A percentile compares a stretch with the other conserved stretches of the same genome.
Evolutionary conservation across 2,113 vertebrate species (phyloP).

Genomic region (Macquaria australasica): DNA sequence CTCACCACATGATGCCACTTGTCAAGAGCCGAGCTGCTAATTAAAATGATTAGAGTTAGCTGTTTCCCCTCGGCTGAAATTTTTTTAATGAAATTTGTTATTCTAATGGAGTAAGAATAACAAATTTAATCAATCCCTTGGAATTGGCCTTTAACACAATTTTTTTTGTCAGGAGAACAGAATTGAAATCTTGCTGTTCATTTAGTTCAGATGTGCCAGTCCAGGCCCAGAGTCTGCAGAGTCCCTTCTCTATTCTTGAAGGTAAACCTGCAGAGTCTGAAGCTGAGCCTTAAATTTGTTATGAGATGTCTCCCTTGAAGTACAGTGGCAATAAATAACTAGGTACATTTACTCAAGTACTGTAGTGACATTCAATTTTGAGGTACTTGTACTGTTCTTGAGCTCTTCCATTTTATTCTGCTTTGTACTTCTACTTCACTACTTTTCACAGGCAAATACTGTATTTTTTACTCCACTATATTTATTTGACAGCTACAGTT

Average conservation of each 20-base stretch:
- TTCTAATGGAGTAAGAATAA: constrained; percentile 63
- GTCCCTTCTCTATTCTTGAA: background rate
- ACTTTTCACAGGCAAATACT: background rate
- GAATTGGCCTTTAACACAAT: constrained; percentile 44
- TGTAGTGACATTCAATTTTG: background rate
- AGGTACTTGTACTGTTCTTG: background rate
- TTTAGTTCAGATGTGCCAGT: background rate
- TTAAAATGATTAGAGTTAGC: constrained; percentile 71
- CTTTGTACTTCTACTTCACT: background rate
- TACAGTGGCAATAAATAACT: background rate
- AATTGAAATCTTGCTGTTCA: constrained; percentile 19
- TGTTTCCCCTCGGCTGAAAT: constrained; percentile 25
- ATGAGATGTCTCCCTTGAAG: background rate
- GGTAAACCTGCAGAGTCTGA: background rate
- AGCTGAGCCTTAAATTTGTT: background rate
- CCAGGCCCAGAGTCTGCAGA: background rate
- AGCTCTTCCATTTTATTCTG: background rate
- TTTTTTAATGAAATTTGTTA: constrained; percentile 73
- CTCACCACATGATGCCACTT: constrained; percentile 26
- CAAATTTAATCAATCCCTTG: constrained; percentile 56
- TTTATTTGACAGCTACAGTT: background rate
- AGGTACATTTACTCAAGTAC: background rate
- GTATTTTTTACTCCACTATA: background rate
- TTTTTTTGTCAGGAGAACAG: constrained; percentile 22
- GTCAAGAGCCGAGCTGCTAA: constrained; percentile 55